These are phyloP conservation scores for Tricholaema leucomelas DNA, from an alignment of 2,113 vertebrate species.

Conservation along the genomic window DNA sequence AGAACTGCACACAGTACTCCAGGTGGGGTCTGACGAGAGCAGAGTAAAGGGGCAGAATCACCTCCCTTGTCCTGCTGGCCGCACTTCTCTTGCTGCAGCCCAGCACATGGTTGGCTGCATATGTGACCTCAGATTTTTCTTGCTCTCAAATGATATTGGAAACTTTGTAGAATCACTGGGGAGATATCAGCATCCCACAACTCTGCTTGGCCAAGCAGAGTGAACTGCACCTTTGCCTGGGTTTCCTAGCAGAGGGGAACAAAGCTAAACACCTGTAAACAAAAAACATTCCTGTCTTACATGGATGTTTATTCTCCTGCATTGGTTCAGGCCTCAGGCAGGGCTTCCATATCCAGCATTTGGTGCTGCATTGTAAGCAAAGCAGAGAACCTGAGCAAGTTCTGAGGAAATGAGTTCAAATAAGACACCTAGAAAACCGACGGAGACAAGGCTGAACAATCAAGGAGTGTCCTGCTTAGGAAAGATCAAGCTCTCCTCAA, in stretches of 20 bases:
- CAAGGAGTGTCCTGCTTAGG: neutral
- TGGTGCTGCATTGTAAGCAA: neutral
- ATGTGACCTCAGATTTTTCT: neutral
- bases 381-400: neutral
- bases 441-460: neutral
- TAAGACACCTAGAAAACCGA: neutral
- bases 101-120: too few relatives aligned
- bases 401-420: neutral
- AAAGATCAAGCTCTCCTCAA: neutral
- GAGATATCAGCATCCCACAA: neutral
- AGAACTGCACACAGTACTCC: too few relatives aligned
- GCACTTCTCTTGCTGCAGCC: too few relatives aligned
- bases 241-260: neutral
- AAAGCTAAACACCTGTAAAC: neutral
- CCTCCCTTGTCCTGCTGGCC: too few relatives aligned
- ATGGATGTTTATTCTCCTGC: neutral
- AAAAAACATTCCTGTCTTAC: neutral
- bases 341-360: neutral
- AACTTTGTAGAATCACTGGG: neutral
- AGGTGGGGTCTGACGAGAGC: too few relatives aligned
- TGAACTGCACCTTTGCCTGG: neutral
- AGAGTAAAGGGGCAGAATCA: too few relatives aligned
- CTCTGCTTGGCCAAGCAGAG: neutral
- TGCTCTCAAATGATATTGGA: accelerated
- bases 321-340: neutral